These are phyloP conservation scores for Bombus confusus DNA, from an alignment of 1,140 invertebrate genomes.

Conservation along the genomic window DNA sequence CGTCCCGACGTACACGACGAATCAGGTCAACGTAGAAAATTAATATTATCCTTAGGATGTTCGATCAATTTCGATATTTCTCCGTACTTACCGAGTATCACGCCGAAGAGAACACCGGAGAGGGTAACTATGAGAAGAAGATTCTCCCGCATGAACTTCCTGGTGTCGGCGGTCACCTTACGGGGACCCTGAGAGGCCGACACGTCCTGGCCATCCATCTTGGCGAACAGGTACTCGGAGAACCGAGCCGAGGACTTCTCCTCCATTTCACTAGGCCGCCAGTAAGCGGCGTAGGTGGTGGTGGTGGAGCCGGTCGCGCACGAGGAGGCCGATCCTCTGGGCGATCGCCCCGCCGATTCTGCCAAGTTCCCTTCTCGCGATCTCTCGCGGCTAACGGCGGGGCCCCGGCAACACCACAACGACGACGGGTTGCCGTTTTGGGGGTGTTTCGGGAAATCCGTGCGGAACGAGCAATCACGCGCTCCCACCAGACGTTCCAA, in stretches of 20 bases:
- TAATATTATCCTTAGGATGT: background rate
- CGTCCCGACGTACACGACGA: background rate
- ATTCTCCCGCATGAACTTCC: constrained; percentile 89
- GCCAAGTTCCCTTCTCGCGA: constrained; percentile 78
- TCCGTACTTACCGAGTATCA: constrained; percentile 86
- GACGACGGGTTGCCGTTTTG: constrained; percentile 83
- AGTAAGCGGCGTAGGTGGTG: constrained; percentile 62
- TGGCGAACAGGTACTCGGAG: constrained; percentile 90
- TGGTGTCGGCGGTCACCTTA: constrained; percentile 85
- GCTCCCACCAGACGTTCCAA: constrained; percentile 76
- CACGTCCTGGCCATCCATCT: constrained; percentile 86
- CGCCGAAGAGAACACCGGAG: constrained; percentile 88
- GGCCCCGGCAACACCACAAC: constrained; percentile 80
- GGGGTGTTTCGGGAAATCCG: constrained; percentile 80
- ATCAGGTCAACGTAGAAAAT: constrained; percentile 2
- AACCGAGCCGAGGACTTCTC: constrained; percentile 83
- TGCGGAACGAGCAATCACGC: constrained; percentile 78
- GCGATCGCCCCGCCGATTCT: constrained; percentile 64
- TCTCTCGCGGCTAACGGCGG: constrained; percentile 80
- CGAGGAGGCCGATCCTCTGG: constrained; percentile 62
- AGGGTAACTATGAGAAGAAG: constrained; percentile 90
- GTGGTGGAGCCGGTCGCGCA: constrained; percentile 58
- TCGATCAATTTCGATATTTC: background rate
- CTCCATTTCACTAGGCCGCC: constrained; percentile 78
- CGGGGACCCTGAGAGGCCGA: constrained; percentile 84